phyloP scores from a whole-genome alignment of 2,888 invertebrate genomes.

The Scaptomyza caliginosa region DNA sequence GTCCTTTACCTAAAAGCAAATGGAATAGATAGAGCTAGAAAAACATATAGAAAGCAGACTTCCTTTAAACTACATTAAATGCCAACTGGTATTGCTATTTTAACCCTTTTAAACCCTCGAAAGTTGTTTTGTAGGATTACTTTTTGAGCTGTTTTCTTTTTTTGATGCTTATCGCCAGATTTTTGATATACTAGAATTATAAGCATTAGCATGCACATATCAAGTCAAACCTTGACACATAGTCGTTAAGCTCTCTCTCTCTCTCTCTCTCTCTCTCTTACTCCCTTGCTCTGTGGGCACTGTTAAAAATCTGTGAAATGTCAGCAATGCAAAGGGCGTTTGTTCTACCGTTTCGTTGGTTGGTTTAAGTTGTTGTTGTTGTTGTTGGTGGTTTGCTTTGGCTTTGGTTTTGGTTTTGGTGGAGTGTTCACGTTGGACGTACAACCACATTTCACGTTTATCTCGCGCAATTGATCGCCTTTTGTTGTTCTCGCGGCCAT shows the following conservation, averaged over 20 bases:
- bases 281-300: neutral
- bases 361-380: conserved; percentile 17
- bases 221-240: neutral
- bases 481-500: conserved; percentile 59
- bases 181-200: neutral
- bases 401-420: conserved; percentile 39
- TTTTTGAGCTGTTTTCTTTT: neutral
- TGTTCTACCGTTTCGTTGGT: conserved; percentile 3
- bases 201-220: neutral
- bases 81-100: too few species aligned
- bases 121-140: too few species aligned
- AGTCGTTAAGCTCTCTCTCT: conserved; percentile 15
- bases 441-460: conserved; percentile 48
- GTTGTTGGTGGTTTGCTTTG: conserved; percentile 20
- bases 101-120: too few species aligned
- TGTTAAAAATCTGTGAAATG: conserved; percentile 47
- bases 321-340: conserved; percentile 43
- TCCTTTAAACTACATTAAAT: too few species aligned
- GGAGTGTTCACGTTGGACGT: conserved; percentile 51
- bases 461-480: conserved; percentile 76
- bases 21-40: too few species aligned
- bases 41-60: too few species aligned
- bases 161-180: neutral
- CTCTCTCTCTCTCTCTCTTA: neutral
- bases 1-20: too few species aligned